phyloP scores from a whole-genome alignment of 2,797 vertebrate genomes.

The Vespertilio murinus region DNA sequence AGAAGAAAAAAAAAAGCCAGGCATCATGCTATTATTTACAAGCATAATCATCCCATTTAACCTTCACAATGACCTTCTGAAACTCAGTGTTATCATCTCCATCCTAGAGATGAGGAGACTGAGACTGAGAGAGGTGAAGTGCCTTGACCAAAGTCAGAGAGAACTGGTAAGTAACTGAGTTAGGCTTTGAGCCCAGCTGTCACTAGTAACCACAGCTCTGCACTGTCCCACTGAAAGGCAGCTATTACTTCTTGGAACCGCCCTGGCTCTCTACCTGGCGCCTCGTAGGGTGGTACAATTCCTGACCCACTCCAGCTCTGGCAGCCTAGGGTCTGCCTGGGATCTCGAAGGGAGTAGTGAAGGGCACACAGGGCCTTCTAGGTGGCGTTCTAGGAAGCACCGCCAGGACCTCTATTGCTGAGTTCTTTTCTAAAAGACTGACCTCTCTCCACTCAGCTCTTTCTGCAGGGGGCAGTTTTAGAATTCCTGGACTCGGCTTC shows the following conservation, averaged over 20 bases:
- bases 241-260: neutral
- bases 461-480: slow-evolving; percentile 49
- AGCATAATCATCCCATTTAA: neutral
- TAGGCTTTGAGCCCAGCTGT: neutral
- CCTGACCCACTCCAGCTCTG: neutral
- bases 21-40: neutral
- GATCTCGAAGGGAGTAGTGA: neutral
- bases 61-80: slow-evolving; percentile 6
- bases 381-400: neutral
- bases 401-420: neutral
- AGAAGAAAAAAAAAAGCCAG: no score
- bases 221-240: neutral
- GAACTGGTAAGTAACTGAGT: neutral
- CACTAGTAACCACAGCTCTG: neutral
- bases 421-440: slow-evolving; percentile 31
- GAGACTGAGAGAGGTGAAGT: neutral
- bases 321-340: neutral
- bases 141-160: neutral
- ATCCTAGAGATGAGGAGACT: neutral
- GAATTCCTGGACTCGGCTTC: slow-evolving; percentile 65
- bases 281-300: neutral
- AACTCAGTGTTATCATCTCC: neutral
- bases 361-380: neutral
- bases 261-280: neutral
- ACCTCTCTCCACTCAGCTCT: neutral